Base-by-base conservation (phyloP, 2,888 invertebrate genomes). In the Xestia sexstrigata region DNA sequence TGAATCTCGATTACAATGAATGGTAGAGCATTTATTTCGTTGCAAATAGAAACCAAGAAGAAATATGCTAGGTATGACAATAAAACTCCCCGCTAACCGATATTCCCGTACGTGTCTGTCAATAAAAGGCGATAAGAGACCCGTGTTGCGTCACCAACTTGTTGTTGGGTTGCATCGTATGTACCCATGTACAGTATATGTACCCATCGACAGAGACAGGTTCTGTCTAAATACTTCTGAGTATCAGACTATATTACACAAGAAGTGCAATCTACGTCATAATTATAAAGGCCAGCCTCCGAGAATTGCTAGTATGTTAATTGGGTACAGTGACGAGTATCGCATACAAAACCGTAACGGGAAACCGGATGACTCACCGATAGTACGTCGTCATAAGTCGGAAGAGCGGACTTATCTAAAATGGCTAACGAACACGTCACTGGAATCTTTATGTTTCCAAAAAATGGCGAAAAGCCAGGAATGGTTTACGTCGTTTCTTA, bases 391-490 rank as follows among this genome's bases (percentile, higher is more conserved):
- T 63, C 69, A 65, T 42, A 9, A 23, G 70, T 76, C 67, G 62
- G 62, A 49, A 62, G 60, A 35, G 35, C 17, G 49, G 49, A 39
- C 55, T 42, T 70, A 11, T 26, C 60, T 55, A 55, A 72, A 70
- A 70, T 47, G 26, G 42, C 60, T 67, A 55, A 70, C 20, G 60
- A 30, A 6, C 4, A 68, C 73, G 70, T 74, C 70, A 74, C 52
- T 70, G 15, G 13, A 39, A 42, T 60, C 23, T 67, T 30, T 26
- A 74, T 35, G 52, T 47, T 63, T 35, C 55, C 13, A 15, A 23
- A 58, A 74, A 26, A 83, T 80, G 84, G 73, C 84, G 63, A 26
- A 81, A 71, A 73, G 73, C 73, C 78, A 83, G 74, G 20, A 58
- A 67, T 70, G 72, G 83, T 73, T 52, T 49, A 45, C 49, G 26